phyloP scores from a whole-genome alignment of 1,140 invertebrate genomes.

The Branchinecta lindahli region DNA sequence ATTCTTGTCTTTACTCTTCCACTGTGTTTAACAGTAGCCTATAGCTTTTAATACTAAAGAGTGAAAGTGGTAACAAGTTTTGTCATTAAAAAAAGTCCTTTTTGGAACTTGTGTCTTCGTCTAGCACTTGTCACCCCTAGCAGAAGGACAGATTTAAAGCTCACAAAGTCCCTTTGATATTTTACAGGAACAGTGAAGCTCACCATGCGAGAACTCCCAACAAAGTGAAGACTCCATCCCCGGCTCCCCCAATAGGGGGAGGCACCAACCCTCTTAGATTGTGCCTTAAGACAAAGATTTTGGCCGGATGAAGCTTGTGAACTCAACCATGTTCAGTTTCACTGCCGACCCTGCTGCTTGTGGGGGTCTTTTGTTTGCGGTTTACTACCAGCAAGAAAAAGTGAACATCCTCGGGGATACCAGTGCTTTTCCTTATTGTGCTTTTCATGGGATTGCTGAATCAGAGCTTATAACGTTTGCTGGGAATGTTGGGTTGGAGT shows the following conservation, averaged over 20 bases:
- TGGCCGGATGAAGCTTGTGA: not conserved
- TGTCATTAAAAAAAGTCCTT: too few relatives aligned
- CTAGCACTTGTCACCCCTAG: too few relatives aligned
- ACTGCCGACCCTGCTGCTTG: not conserved
- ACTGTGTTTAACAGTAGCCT: too few relatives aligned
- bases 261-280: not conserved
- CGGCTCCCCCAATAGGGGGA: not conserved
- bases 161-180: too few relatives aligned
- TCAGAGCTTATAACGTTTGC: slow-evolving; percentile 24
- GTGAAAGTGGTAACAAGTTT: too few relatives aligned
- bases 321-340: not conserved
- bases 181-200: too few relatives aligned
- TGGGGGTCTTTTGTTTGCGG: slow-evolving; percentile 24
- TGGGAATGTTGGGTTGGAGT: slow-evolving; percentile 24
- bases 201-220: too few relatives aligned
- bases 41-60: too few relatives aligned
- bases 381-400: slow-evolving; percentile 23
- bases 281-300: not conserved
- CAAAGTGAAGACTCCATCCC: not conserved
- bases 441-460: slow-evolving; percentile 22
- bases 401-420: not conserved
- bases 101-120: too few relatives aligned
- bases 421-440: slow-evolving; percentile 18
- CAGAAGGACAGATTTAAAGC: too few relatives aligned
- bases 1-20: too few relatives aligned